Percentiles rank a stretch among this genome's conserved stretches.
These are phyloP conservation scores for Drosophila hamatofila DNA, from an alignment of 2,888 invertebrate species.

Conservation along the genomic window DNA sequence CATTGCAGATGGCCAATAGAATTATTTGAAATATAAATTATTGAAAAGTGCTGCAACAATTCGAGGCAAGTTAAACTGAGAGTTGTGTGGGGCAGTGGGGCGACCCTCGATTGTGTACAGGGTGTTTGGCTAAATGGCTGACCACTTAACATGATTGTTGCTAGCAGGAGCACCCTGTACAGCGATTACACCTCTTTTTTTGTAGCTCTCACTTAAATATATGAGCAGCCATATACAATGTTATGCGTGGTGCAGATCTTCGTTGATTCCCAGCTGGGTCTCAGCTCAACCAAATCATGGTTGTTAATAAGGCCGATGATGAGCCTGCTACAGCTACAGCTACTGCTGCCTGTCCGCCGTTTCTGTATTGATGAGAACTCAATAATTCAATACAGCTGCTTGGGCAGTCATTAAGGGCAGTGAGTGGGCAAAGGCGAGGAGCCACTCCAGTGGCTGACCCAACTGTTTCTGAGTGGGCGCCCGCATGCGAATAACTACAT, in stretches of 20 bases:
- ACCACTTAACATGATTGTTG: conserved; percentile 6
- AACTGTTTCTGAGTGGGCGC: conserved; percentile 36
- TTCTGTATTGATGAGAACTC: conserved; percentile 52
- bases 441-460: neutral
- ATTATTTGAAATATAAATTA: conserved; percentile 73
- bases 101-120: conserved; percentile 16
- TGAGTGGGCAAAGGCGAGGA: conserved; percentile 17
- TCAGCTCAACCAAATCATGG: conserved; percentile 58
- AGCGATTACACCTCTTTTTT: conserved; percentile 44
- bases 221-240: conserved; percentile 42
- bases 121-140: conserved; percentile 9
- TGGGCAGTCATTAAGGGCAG: conserved; percentile 52
- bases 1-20: conserved; percentile 71
- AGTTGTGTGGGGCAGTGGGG: neutral
- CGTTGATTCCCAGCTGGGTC: conserved; percentile 33
- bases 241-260: conserved; percentile 1
- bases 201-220: conserved; percentile 53
- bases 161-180: conserved; percentile 42
- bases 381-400: conserved; percentile 65
- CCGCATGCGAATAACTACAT: conserved; percentile 36
- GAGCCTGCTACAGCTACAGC: conserved; percentile 13
- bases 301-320: conserved; percentile 61
- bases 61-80: conserved; percentile 19
- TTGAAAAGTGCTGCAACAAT: conserved; percentile 63
- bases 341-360: neutral